Evolutionary conservation across 2,797 vertebrate species (phyloP).

Genomic region (Mormyrus proboscirostris): DNA sequence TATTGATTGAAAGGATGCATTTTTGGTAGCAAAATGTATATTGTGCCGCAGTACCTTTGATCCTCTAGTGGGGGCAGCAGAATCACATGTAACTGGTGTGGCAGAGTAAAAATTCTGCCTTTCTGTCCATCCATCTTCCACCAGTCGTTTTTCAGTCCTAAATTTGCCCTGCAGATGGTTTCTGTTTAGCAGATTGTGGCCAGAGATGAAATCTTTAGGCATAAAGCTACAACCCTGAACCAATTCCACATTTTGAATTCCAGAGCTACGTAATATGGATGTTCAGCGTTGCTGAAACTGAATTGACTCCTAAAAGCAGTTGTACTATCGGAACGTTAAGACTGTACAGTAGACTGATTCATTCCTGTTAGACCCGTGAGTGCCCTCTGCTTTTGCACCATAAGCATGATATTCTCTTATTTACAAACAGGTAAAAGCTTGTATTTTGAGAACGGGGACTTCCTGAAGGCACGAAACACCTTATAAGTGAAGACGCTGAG

Average conservation of each 20-base stretch:
- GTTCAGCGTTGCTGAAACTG: background rate
- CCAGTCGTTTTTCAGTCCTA: background rate
- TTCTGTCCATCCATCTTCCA: background rate
- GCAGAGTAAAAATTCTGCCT: background rate
- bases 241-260: background rate
- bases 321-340: background rate
- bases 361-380: background rate
- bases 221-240: background rate
- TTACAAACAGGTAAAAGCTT: background rate
- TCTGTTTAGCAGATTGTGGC: background rate
- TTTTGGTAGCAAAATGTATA: background rate
- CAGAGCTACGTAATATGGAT: background rate
- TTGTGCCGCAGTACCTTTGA: background rate
- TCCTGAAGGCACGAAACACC: background rate
- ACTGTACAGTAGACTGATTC: background rate
- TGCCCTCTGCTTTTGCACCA: background rate
- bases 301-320: background rate
- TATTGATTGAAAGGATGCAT: background rate
- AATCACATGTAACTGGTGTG: background rate
- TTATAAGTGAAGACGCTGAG: background rate
- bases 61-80: constrained; percentile 8
- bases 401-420: background rate
- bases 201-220: background rate
- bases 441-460: background rate
- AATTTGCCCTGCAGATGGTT: background rate